These are phyloP conservation scores for Crematogaster levior DNA, from an alignment of 2,888 invertebrate genomes.

Conservation along the genomic window DNA sequence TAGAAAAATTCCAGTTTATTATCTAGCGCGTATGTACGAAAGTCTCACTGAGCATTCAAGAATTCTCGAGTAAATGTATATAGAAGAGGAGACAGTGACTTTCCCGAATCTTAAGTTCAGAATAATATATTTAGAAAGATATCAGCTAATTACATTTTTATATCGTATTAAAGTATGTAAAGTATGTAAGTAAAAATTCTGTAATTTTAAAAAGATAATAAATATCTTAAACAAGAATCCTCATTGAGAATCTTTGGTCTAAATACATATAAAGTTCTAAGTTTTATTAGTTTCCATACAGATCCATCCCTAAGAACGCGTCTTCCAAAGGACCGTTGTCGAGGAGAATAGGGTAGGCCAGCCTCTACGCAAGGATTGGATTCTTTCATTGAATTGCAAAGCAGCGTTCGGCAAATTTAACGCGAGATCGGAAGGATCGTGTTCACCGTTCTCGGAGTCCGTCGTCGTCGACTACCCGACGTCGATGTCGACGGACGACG, in stretches of 20 bases:
- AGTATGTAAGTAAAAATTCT: background rate
- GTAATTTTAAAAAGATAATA: background rate
- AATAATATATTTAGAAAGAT: background rate
- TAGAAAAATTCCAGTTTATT: constrained; percentile 61
- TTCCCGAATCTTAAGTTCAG: background rate
- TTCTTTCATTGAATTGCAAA: constrained; percentile 78
- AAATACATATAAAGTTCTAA: constrained; percentile 17
- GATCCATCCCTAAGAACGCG: background rate
- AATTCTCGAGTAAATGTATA: background rate
- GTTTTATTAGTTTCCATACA: constrained; percentile 36
- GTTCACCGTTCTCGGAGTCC: constrained; percentile 60
- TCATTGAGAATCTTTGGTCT: background rate
- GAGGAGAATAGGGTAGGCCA: constrained; percentile 24
- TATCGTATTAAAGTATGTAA: background rate
- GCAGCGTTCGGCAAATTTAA: constrained; percentile 74
- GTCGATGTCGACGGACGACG: constrained; percentile 54
- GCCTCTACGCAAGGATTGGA: constrained; percentile 67
- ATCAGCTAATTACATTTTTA: background rate
- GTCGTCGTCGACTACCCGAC: constrained; percentile 49
- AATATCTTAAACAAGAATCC: constrained; percentile 10
- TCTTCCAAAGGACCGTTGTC: constrained; percentile 24
- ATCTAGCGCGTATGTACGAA: constrained; percentile 31
- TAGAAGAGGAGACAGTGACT: background rate
- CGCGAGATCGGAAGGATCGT: constrained; percentile 64
- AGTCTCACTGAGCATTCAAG: constrained; percentile 41